Evolutionary conservation across 2,888 invertebrate genomes (phyloP).

Genomic region (Tetropium fuscum): DNA sequence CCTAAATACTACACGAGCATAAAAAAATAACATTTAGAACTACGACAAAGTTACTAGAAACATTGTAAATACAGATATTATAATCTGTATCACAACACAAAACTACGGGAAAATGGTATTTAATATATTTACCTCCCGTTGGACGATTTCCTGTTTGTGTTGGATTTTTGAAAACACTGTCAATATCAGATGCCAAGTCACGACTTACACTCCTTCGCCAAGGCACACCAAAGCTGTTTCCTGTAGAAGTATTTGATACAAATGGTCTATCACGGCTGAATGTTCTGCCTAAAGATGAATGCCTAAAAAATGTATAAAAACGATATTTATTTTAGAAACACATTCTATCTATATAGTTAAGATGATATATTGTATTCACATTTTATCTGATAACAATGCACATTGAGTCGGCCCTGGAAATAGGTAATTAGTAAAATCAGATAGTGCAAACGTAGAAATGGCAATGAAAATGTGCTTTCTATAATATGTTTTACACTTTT

Average conservation of each 20-base stretch:
- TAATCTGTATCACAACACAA: slow-evolving; percentile 37
- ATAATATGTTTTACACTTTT: no score
- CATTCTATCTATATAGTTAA: no score
- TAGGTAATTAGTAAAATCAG: no score
- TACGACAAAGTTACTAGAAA: slow-evolving; percentile 30
- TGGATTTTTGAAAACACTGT: slow-evolving; percentile 77
- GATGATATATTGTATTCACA: no score
- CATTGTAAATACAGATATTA: slow-evolving; percentile 28
- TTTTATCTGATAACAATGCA: no score
- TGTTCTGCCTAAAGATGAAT: slow-evolving; percentile 64
- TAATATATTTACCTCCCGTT: slow-evolving; percentile 77
- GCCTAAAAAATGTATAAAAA: no score
- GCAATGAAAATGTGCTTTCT: no score
- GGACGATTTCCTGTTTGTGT: slow-evolving; percentile 67
- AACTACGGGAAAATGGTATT: slow-evolving; percentile 29
- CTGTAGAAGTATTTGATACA: slow-evolving; percentile 44
- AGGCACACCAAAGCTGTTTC: slow-evolving; percentile 60
- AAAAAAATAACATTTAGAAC: slow-evolving; percentile 39
- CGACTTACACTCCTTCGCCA: slow-evolving; percentile 76
- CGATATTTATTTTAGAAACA: no score
- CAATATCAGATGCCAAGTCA: slow-evolving; percentile 79
- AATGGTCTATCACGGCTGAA: slow-evolving; percentile 61
- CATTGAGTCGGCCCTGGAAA: no score
- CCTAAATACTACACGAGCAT: slow-evolving; percentile 48
- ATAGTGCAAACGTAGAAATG: no score